Percentiles rank a stretch among this genome's conserved stretches.
Conservation (phyloP, 2,888 invertebrate species). For the Drosophila subsilvestris region DNA sequence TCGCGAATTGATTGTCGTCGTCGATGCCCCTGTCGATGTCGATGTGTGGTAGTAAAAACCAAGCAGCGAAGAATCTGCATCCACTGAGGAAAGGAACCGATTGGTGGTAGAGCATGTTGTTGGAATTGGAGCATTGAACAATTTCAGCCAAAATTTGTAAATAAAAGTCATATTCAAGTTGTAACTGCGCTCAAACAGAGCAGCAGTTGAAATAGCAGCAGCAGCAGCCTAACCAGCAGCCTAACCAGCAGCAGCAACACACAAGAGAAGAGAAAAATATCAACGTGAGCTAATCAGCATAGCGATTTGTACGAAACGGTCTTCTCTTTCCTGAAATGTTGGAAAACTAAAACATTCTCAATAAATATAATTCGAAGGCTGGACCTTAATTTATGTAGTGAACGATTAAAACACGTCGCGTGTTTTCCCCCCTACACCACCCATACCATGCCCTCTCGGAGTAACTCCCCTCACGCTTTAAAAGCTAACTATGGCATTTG, state of each 20-base stretch:
- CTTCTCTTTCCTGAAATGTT: conserved; percentile 24
- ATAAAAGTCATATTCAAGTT: conserved; percentile 11
- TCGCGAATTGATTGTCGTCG: conserved; percentile 21
- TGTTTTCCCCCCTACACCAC: conserved; percentile 1
- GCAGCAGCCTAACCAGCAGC: conserved; percentile 12
- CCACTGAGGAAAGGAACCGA: conserved; percentile 5
- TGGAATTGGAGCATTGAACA: conserved; percentile 3
- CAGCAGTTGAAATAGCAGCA: conserved; percentile 12
- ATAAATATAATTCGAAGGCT: conserved; percentile 12
- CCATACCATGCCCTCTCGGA: not conserved
- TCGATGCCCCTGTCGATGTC: conserved; percentile 7
- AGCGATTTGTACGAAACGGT: conserved; percentile 48
- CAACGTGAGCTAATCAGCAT: conserved; percentile 67
- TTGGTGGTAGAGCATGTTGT: conserved; percentile 2
- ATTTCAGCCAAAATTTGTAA: conserved; percentile 6
- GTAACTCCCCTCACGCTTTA: not conserved
- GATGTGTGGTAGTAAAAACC: conserved; percentile 9
- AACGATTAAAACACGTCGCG: conserved; percentile 13
- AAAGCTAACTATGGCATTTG: conserved; percentile 40
- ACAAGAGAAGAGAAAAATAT: conserved; percentile 27
- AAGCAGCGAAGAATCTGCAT: conserved; percentile 4
- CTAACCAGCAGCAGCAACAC: conserved; percentile 10
- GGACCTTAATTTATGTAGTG: conserved; percentile 8
- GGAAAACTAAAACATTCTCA: conserved; percentile 23
- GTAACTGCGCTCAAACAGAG: conserved; percentile 15